Base-by-base conservation (phyloP, 2,113 vertebrate species). In the Lathamus discolor region DNA sequence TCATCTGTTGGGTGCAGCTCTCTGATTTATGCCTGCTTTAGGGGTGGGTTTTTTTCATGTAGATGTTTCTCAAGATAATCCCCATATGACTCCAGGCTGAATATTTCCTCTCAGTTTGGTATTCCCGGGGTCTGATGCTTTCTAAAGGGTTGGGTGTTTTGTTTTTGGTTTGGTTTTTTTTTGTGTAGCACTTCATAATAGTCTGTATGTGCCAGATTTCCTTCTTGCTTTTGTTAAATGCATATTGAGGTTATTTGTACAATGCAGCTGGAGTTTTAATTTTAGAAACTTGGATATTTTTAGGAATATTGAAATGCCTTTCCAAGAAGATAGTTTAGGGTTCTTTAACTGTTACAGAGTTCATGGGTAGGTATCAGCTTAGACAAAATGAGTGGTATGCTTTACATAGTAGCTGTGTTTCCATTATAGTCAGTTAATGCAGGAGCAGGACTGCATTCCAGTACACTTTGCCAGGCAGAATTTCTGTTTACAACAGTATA, bases 261-360 rank as follows among this genome's bases (percentile, higher is more conserved):
- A 84, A 49, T 89, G 83, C 95, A 95, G 95, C 90, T 94, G 88
- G 86, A 69, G 88, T 48, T 86, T 93, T 96, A 96, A 95, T 95
- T 97, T 97, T 97, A 96, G 96, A 93, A 96, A 84, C 83, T 28
- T 88, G 4, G 77, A n/a, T 94, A 96, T 96, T 96, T 96, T 96
- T 94, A 92, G 95, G 77, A 96, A 94, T 90, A 92, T 63, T 62
- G 28, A 93, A 94, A 92, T 94, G 74, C 77, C 88, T 95, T 96
- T 95, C 93, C 91, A 96, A 96, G 93, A 95, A 95, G 95, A 91
- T 94, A 88, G 77, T 76, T 95, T 37, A 91, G 77, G 39, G 91
- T 92, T 94, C 94, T 96, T 82, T 75, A 88, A 86, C 95, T 94
- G 92, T 93, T 93, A 44, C 28, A 87, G 57, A 81, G 77, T 64